A percentile compares a stretch with the other conserved stretches of the same genome.
Evolutionary conservation across 2,888 invertebrate species (phyloP).

Genomic region (Hyalella azteca): DNA sequence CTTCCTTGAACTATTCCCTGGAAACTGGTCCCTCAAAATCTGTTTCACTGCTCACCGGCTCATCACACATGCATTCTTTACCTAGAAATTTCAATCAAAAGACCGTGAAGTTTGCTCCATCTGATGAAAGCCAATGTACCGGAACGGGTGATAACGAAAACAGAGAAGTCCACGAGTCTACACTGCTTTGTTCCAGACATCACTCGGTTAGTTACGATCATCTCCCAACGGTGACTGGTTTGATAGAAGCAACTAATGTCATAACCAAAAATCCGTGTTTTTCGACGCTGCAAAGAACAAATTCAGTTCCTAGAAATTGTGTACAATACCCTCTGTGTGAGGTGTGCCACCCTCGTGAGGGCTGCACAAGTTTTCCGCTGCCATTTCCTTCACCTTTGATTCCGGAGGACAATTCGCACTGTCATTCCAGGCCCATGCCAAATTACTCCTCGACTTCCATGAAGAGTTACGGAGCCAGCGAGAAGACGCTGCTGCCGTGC

Average conservation of each 20-base stretch:
- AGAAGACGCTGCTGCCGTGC: neutral
- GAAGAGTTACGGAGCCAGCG: neutral
- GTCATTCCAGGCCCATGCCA: neutral
- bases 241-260: neutral
- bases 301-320: neutral
- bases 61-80: neutral
- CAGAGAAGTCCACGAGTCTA: neutral
- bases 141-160: neutral
- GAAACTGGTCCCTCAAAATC: neutral
- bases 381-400: neutral
- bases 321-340: neutral
- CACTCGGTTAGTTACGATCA: conserved; percentile 27
- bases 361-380: neutral
- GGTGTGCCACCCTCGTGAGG: neutral
- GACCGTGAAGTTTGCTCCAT: neutral
- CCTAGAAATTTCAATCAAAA: neutral
- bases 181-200: neutral
- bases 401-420: neutral
- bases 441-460: neutral
- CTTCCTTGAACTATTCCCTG: neutral
- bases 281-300: neutral
- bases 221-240: conserved; percentile 4
- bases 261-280: neutral
- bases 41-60: neutral
- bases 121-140: neutral